Conservation (phyloP, 2,113 vertebrate species). For the Proterorhinus semilunaris region DNA sequence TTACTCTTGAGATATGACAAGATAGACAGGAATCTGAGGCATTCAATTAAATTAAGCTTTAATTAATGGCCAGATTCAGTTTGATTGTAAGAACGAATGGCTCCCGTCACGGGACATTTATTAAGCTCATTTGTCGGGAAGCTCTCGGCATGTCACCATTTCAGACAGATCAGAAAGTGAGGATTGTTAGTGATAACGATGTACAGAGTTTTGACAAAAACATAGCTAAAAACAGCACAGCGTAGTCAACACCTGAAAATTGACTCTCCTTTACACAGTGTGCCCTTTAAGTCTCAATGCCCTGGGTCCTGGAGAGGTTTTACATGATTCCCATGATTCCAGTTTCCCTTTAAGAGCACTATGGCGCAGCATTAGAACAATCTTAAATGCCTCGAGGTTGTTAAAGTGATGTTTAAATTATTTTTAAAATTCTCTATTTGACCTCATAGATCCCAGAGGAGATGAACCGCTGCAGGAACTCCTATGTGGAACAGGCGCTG, state of each 20-base stretch:
- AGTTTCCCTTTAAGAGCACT: too few species aligned
- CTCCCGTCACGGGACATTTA: not conserved
- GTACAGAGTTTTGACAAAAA: too few species aligned
- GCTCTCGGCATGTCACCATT: not conserved
- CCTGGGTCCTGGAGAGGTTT: too few species aligned
- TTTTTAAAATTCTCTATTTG: not conserved
- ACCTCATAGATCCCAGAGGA: constrained; percentile 86
- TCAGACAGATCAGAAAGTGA: not conserved
- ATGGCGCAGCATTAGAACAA: too few species aligned
- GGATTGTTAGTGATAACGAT: not conserved
- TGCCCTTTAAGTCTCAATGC: too few species aligned
- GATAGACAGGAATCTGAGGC: not conserved
- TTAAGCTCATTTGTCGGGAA: not conserved
- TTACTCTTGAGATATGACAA: constrained; percentile 12
- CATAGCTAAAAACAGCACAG: too few species aligned
- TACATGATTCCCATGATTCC: too few species aligned
- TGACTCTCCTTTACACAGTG: too few species aligned
- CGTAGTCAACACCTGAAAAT: too few species aligned
- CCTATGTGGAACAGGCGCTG: constrained; percentile 88
- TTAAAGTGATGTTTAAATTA: too few species aligned
- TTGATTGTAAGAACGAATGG: not conserved
- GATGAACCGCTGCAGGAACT: constrained; percentile 86
- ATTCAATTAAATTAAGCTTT: not conserved
- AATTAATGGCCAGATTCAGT: not conserved
- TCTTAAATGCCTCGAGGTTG: too few species aligned